Evolutionary conservation across 2,113 vertebrate genomes (phyloP).

Genomic region (Zeus faber): DNA sequence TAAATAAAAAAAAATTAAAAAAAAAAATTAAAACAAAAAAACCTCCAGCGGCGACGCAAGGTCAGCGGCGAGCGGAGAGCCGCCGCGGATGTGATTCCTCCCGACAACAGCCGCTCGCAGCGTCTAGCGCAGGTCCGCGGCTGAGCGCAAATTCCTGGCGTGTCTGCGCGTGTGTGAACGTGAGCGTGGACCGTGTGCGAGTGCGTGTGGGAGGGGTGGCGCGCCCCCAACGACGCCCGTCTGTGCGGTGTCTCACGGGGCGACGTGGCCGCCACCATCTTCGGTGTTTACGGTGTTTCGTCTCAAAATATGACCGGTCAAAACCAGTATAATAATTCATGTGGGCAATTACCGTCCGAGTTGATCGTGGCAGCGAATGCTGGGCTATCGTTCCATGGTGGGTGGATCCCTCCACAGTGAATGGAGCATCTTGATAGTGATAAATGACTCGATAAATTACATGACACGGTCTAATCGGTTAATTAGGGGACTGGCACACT

Average conservation of each 20-base stretch:
- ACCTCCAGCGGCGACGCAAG: slow-evolving; percentile 76
- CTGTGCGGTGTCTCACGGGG: too few relatives aligned
- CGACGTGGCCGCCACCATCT: too few relatives aligned
- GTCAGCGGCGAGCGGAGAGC: slow-evolving; percentile 73
- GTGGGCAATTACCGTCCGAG: too few relatives aligned
- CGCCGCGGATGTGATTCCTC: slow-evolving; percentile 64
- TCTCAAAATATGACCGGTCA: too few relatives aligned
- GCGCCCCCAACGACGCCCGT: slow-evolving; percentile 59
- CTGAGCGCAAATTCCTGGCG: slow-evolving; percentile 53
- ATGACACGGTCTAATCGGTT: not conserved
- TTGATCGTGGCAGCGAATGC: too few relatives aligned
- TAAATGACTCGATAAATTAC: slow-evolving; percentile 7
- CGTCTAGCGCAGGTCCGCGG: slow-evolving; percentile 65
- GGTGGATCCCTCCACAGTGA: too few relatives aligned
- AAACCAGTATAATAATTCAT: too few relatives aligned
- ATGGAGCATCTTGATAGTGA: not conserved
- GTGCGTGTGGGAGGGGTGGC: slow-evolving; percentile 48
- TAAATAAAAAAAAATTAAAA: too few relatives aligned
- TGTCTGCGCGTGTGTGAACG: slow-evolving; percentile 18
- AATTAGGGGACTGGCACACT: too few relatives aligned
- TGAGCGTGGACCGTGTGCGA: slow-evolving; percentile 36
- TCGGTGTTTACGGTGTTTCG: not conserved
- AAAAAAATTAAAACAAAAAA: too few relatives aligned
- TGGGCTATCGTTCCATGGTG: too few relatives aligned
- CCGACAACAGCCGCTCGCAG: slow-evolving; percentile 72